These are phyloP conservation scores for Thryonomys swinderianus DNA, from an alignment of 2,113 vertebrate genomes.

Conservation along the genomic window DNA sequence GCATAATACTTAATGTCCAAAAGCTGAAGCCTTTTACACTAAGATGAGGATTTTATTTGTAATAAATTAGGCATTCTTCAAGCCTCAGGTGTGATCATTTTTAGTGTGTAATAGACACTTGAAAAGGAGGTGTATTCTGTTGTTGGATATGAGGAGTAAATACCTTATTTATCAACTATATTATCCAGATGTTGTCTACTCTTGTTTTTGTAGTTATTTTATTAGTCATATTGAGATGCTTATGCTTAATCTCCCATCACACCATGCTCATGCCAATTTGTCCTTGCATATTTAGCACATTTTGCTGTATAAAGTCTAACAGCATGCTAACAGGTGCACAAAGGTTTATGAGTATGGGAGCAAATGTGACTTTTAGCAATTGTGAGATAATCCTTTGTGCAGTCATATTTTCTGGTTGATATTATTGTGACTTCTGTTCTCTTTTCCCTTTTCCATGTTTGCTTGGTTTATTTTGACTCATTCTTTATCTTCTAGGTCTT, in stretches of 20 bases:
- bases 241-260: neutral
- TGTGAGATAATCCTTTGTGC: neutral
- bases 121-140: neutral
- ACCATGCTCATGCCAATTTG: neutral
- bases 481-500: neutral
- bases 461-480: neutral
- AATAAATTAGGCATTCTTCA: constrained; percentile 21
- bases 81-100: neutral
- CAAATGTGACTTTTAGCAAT: neutral
- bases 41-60: constrained; percentile 49
- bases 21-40: neutral
- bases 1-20: too few species aligned
- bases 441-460: neutral
- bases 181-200: neutral
- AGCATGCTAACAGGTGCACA: neutral
- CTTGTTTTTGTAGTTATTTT: constrained; percentile 24
- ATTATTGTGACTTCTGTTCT: neutral
- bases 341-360: neutral
- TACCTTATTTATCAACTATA: neutral
- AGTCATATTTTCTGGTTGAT: neutral
- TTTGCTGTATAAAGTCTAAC: neutral
- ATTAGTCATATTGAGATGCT: neutral
- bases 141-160: neutral
- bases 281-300: neutral
- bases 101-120: neutral